These are phyloP conservation scores for Nebria brevicollis DNA, from an alignment of 2,888 invertebrate genomes.

Conservation along the genomic window DNA sequence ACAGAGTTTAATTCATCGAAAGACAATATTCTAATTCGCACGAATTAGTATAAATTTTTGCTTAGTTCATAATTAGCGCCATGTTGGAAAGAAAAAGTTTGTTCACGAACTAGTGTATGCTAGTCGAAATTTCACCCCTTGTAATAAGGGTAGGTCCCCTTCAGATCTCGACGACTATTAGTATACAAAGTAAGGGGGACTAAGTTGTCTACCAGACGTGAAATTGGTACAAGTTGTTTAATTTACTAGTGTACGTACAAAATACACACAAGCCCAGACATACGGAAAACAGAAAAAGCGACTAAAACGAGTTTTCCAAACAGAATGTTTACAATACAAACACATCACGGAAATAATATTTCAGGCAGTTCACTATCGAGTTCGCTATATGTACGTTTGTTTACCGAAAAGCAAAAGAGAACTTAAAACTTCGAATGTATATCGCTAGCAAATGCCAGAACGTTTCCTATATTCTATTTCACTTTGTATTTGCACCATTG, in stretches of 20 bases:
- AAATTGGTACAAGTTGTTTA: conserved; percentile 44
- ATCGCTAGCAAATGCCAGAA: too few relatives aligned
- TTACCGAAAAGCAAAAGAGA: conserved; percentile 4
- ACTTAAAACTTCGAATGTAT: background rate
- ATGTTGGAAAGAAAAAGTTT: background rate
- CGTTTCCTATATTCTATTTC: background rate
- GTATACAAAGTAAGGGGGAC: background rate
- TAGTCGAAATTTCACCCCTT: background rate
- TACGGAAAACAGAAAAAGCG: conserved; percentile 1
- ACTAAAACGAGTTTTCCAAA: conserved; percentile 12
- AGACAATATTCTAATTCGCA: background rate
- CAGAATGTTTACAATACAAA: conserved; percentile 45
- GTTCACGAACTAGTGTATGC: background rate
- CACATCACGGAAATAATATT: conserved; percentile 46
- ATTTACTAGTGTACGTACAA: conserved; percentile 27
- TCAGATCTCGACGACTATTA: background rate
- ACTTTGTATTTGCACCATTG: background rate
- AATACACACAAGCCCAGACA: conserved; percentile 20
- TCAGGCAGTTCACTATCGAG: conserved; percentile 10
- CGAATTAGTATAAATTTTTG: background rate
- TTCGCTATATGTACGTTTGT: conserved; percentile 36
- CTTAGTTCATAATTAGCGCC: background rate
- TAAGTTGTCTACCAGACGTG: conserved; percentile 18
- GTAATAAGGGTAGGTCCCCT: background rate
- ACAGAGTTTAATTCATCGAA: too few relatives aligned